Evolutionary conservation across 2,113 vertebrate species (phyloP), one percentile per base, ranked within the genome.

Genomic region (Erythrocercus mccallii): DNA sequence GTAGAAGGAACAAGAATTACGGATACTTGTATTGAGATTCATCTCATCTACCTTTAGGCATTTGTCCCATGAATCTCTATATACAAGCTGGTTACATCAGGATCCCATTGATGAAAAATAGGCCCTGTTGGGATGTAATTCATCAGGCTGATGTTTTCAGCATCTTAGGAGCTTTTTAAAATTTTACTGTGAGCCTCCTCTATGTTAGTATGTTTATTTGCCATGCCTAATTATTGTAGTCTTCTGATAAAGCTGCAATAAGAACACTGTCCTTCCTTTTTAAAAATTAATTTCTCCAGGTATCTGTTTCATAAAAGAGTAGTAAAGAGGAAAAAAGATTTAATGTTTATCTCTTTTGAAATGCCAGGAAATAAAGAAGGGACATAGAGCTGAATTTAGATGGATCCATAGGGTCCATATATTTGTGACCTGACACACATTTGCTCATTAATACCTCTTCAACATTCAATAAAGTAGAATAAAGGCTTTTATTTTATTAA

Each of bases 401-500:
- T 57, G 82, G 79, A 69, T 93, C 74, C 68, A 81, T 62, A 70
- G 60, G 74, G 33, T 53, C 27, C 42, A 23, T 71, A 37, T 45
- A 27, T 83, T 72, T 92, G 70, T 86, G 71, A 96, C 58, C 48
- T 57, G 91, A 90, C 78, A 72, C 54, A 10, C 56, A 48, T 71
- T 96, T 92, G 57, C 44, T 96, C 90, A 92, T 96, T 90, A 92
- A 77, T 47, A 64, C 33, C 54, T 62, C 69, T 90, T 77, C 87
- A 96, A 58, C 92, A 65, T 92, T 97, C 94, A 96, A 97, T 95
- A 96, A 96, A 93, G 84, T 86, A 97, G 95, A 89, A 72, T 37
- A 97, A 92, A 97, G 51, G 62, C 84, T 96, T 94, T 94, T 68
- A 81, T 87, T 95, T 92, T 88, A 93, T 98, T 86, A 97, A 98